Conservation (phyloP, 2,888 invertebrate genomes). For the Dioctria linearis region DNA sequence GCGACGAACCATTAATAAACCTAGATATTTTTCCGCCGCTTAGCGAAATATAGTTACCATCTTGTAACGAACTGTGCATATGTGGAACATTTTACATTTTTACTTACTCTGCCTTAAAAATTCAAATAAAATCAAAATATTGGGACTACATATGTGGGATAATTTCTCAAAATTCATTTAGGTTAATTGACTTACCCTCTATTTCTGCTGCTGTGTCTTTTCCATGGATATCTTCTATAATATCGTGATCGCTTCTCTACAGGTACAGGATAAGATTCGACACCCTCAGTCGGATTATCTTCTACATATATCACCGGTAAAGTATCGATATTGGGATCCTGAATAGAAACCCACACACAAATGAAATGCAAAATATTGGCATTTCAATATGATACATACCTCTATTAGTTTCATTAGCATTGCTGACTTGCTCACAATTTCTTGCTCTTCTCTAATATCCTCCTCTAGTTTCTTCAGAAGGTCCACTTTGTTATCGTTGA, state of each 20-base stretch:
- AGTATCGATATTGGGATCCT: conserved; percentile 69
- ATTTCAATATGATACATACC: conserved; percentile 60
- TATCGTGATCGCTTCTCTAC: conserved; percentile 73
- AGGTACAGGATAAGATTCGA: background rate
- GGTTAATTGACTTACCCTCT: conserved; percentile 64
- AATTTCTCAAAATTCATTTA: no score
- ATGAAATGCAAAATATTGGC: background rate
- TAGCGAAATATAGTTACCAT: no score
- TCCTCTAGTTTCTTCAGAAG: conserved; percentile 67
- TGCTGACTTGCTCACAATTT: conserved; percentile 69
- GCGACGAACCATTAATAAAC: no score
- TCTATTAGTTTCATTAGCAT: conserved; percentile 69
- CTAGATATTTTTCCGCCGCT: no score
- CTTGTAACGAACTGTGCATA: no score
- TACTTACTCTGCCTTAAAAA: no score
- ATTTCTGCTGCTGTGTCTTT: conserved; percentile 73
- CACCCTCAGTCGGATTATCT: conserved; percentile 59
- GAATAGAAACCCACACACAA: background rate
- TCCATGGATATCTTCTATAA: conserved; percentile 77
- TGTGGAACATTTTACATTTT: no score
- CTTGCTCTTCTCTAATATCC: conserved; percentile 69
- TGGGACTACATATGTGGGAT: no score
- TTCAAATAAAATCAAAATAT: no score
- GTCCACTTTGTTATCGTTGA: conserved; percentile 63
- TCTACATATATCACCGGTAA: conserved; percentile 70